Base-by-base conservation (phyloP, 1,140 invertebrate genomes). In the Oryzaephilus surinamensis region DNA sequence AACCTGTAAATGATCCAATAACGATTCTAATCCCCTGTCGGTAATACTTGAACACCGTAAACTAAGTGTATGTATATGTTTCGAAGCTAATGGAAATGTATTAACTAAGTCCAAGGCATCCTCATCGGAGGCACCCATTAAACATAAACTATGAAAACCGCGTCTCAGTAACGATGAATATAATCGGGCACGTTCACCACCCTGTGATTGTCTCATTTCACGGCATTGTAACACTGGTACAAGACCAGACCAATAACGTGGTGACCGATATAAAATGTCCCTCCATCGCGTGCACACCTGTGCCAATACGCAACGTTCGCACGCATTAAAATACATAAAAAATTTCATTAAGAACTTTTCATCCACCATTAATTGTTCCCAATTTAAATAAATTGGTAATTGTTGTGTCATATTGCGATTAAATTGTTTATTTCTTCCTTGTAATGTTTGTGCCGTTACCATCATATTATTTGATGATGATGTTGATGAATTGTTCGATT, bases 91-190 rank as follows among this genome's bases (percentile, higher is more conserved):
- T 4, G 86, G 83, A 58, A 86, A 91, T 41, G 82, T 79, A 55
- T 81, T 77, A 27, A 88, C 80, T 48, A 96, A 74, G 61, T 94
- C 88, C 24, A 82, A 67, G 23, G 90, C 79, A 65, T 95, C 90
- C 53, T 88, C 84, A 60, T 96, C 90, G 6, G 76, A 79, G 16
- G 89, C 88, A 4, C 84, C 84, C 32, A 90, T 71, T 24, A 94
- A 68, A 28, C 80, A 79, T 2, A 95, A 64, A 1, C 83, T 79
- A 51, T 90, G 84, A 58, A 95, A 93, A 16, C 85, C 86, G 46
- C 90, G 71, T 45, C 79, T 69, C 29, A 92, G 74, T 35, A 95
- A 68, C 37, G 84, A 87, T 40, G 79, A 78, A 63, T 89, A 93
- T 40, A 90, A 76, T 21, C 77, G 70, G 27, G 76, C 72, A 48